Evolutionary conservation across 1,140 invertebrate genomes (phyloP), one percentile per base, ranked within the genome.

Genomic region (Drosophila novamexicana): DNA sequence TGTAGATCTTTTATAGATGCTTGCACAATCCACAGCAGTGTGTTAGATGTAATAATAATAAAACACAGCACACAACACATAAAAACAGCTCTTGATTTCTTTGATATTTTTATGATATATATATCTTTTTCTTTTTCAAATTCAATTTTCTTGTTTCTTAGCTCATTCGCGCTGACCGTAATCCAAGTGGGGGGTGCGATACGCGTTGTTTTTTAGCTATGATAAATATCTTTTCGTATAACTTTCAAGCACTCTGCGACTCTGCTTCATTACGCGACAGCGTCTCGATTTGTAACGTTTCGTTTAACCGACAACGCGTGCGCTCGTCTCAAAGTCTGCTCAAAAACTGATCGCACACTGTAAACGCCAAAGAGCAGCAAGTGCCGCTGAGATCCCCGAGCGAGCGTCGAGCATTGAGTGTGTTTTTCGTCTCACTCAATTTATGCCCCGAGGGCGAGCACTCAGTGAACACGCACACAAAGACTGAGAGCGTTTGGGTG

Each of bases 391-490:
- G 62, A 47, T 62, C 45, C 66, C 53, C 47, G 57, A 58, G 44
- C 59, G 52, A 57, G n/a, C 45, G 34, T 2, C 40, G 32, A 70
- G 7, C 57, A 65, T 63, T 50, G 70, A 69, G 58, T 52, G 54
- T 47, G 36, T 77, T 42, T 47, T 58, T 66, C 22, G 32, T 52
- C 42, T 58, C 58, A 45, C 70, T 74, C 75, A 64, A 66, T 67
- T 74, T 67, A 67, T 74, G 75, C 62, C 62, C 56, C 37, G 22
- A 63, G 79, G 75, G 81, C 69, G 70, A 80, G 84, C 79, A 89
- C 84, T 77, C 83, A 88, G 72, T 88, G 83, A 80, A 79, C 84
- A 88, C 84, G 79, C 84, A 88, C 76, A 89, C 84, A 83, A 71
- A 70, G 66, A 65, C 69, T 62, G 49, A 50, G 53, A 74, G 18